Evolutionary conservation across 2,113 vertebrate genomes (phyloP).

Genomic region (Dasyornis broadbenti): DNA sequence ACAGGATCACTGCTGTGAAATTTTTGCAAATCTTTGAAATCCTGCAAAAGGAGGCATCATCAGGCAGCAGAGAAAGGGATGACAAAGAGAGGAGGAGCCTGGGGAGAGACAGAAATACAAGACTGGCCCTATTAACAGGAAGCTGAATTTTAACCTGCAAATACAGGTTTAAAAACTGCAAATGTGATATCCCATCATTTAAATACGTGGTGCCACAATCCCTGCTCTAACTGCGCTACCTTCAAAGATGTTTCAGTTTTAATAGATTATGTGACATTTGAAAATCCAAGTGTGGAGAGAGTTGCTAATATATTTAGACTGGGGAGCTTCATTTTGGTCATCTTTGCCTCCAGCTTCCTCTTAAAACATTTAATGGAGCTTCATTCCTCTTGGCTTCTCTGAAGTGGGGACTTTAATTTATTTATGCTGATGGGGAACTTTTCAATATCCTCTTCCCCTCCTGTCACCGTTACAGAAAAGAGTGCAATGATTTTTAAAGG

Average conservation of each 20-base stretch:
- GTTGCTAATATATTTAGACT: neutral
- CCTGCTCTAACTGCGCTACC: neutral
- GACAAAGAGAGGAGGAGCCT: neutral
- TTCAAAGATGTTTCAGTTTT: neutral
- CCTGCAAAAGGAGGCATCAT: neutral
- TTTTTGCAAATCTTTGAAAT: neutral
- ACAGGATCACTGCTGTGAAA: neutral
- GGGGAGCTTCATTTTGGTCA: conserved; percentile 19
- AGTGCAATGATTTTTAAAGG: neutral
- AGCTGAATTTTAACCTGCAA: neutral
- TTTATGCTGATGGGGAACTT: conserved; percentile 43
- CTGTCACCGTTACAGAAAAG: neutral
- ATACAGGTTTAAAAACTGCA: neutral
- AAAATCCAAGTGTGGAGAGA: neutral
- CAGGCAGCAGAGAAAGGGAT: neutral
- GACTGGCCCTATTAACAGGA: neutral
- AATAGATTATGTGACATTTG: neutral
- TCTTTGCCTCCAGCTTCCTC: neutral
- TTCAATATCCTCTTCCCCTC: conserved; percentile 9
- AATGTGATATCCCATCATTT: neutral
- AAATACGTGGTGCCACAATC: neutral
- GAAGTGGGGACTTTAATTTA: conserved; percentile 42
- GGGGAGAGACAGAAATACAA: neutral
- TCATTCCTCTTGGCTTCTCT: conserved; percentile 1
- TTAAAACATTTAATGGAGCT: conserved; percentile 31